phyloP scores from a whole-genome alignment of 2,113 vertebrate genomes.

The Phylloscopus trochilus region DNA sequence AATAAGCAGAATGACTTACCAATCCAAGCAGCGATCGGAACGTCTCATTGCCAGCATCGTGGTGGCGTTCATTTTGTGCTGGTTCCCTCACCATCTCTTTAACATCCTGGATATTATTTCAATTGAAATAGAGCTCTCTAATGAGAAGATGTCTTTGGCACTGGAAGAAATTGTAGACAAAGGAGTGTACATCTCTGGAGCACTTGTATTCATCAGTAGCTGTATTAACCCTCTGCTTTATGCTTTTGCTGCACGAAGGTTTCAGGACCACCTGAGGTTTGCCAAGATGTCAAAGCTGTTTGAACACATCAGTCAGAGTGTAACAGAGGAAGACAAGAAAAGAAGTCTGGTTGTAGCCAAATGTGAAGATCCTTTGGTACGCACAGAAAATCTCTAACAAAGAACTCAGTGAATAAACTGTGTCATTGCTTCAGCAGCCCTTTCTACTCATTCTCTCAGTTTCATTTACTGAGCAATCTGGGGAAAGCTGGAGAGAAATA shows the following conservation, averaged over 20 bases:
- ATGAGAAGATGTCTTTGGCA: neutral
- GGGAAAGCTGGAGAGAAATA: neutral
- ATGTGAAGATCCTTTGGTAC: neutral
- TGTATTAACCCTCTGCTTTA: conserved; percentile 78
- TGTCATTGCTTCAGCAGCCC: neutral
- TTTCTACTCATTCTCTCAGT: neutral
- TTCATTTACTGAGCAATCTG: neutral
- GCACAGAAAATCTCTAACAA: conserved; percentile 23
- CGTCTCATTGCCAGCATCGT: conserved; percentile 65
- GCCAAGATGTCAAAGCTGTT: conserved; percentile 59
- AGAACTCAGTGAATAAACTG: neutral
- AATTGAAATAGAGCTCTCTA: neutral
- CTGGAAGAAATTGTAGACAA: neutral
- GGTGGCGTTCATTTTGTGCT: conserved; percentile 67
- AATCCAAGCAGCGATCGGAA: conserved; percentile 1
- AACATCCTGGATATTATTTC: conserved; percentile 61
- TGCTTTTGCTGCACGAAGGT: conserved; percentile 65
- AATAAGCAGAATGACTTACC: conserved; percentile 57
- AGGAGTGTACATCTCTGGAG: conserved; percentile 53
- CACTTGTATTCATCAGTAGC: conserved; percentile 71
- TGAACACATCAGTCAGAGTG: conserved; percentile 48
- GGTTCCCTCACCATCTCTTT: conserved; percentile 66
- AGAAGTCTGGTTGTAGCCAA: neutral
- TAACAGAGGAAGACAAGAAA: conserved; percentile 1
- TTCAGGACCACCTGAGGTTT: conserved; percentile 40